phyloP scores from a whole-genome alignment of 1,140 invertebrate genomes.

The Procambarus clarkii region DNA sequence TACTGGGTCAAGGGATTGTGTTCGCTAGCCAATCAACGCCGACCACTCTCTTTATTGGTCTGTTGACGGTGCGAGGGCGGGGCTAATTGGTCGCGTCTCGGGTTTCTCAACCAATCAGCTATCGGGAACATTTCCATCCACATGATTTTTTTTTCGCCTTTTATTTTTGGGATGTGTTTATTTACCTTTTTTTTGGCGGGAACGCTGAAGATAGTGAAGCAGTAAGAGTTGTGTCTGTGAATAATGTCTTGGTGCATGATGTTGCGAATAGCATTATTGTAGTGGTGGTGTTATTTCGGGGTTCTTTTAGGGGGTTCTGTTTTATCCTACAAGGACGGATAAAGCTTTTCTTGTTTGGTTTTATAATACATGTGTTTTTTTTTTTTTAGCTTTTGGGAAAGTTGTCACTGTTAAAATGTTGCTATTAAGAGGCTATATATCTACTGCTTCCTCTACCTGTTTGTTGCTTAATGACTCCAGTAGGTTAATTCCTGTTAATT shows the following conservation, averaged over 20 bases:
- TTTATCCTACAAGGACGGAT: too few relatives aligned
- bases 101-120: constrained; percentile 16
- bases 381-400: too few relatives aligned
- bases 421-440: too few relatives aligned
- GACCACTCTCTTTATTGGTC: constrained; percentile 13
- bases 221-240: not conserved
- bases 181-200: not conserved
- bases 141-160: not conserved
- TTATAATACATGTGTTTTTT: too few relatives aligned
- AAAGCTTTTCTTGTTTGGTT: too few relatives aligned
- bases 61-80: not conserved
- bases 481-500: too few relatives aligned
- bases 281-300: too few relatives aligned
- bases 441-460: too few relatives aligned
- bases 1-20: constrained; percentile 18
- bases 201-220: not conserved
- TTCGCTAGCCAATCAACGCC: constrained; percentile 15
- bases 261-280: not conserved
- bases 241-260: not conserved
- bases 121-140: not conserved
- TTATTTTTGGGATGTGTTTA: too few relatives aligned
- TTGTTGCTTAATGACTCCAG: too few relatives aligned
- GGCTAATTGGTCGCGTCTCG: constrained; percentile 2
- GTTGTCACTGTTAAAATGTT: too few relatives aligned
- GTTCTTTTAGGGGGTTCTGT: too few relatives aligned